Base-by-base conservation (phyloP, 2,888 invertebrate genomes). In the Eristalis intricaria region DNA sequence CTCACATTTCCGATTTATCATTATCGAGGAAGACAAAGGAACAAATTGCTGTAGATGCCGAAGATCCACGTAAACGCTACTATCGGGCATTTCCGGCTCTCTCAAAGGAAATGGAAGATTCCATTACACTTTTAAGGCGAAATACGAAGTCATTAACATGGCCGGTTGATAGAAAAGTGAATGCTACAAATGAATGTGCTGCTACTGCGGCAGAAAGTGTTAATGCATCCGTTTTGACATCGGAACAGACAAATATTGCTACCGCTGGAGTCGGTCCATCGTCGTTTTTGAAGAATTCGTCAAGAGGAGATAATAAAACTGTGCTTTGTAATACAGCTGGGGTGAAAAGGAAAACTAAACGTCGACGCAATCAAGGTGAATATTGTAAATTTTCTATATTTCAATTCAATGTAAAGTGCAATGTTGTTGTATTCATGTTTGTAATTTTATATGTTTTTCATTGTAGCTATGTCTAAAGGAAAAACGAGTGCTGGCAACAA, bases 11-110 rank as follows among this genome's bases (percentile, higher is more conserved):
- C 76, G 32, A 74, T 50, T 71, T 70, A 71, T 78, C 88, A 61
- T 68, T 64, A 56, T 79, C 83, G 26, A 84, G 79, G 78, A 79
- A 80, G 61, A 61, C 87, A 82, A 89, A 89, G 43, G 63, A 82
- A 69, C 63, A 77, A 81, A 29, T 38, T 43, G 82, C 66, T 68
- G 65, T 77, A 74, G 88, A 73, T 85, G 77, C 68, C 43, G 88
- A 77, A 60, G 96, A 96, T 93, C 95, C 95, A 91, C 96, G 96
- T 90, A 95, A 95, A 92, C 95, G 95, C 93, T 96, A 96, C 92
- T 96, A 96, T 94, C 95, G 96, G 91, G 96, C 96, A 89, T 96
- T 96, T 93, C 96, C 96, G 90, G 95, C 96, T 90, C 94, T 95
- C 91, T 95, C 94, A 89, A 94, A 94, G 92, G 94, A 92, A 89